phyloP scores from a whole-genome alignment of 2,797 vertebrate genomes.

The Molothrus ater region DNA sequence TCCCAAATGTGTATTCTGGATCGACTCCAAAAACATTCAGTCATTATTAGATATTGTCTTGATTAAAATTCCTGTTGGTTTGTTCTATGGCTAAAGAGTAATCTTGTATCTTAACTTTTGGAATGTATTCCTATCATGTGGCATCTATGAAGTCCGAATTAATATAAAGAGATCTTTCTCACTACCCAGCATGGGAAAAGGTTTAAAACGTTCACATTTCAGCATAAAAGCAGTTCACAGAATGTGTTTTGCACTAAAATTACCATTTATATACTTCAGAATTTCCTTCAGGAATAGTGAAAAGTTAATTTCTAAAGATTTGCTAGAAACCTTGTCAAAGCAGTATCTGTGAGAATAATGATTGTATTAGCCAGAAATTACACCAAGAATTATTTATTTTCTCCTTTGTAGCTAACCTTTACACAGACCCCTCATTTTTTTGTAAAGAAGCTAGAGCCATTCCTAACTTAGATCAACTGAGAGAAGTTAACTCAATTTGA shows the following conservation, averaged over 20 bases:
- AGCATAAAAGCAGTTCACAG: constrained; percentile 59
- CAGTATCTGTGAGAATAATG: not conserved
- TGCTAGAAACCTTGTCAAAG: not conserved
- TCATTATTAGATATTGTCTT: constrained; percentile 85
- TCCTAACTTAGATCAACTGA: not conserved
- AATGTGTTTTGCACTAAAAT: constrained; percentile 49
- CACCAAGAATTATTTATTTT: not conserved
- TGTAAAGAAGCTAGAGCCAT: not conserved
- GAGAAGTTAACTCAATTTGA: not conserved
- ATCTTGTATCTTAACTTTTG: constrained; percentile 82
- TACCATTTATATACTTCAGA: constrained; percentile 2
- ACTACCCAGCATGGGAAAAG: constrained; percentile 77
- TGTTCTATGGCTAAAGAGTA: constrained; percentile 82
- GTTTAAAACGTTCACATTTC: constrained; percentile 75
- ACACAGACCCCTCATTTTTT: not conserved
- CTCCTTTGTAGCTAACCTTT: not conserved
- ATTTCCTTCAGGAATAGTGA: constrained; percentile 52
- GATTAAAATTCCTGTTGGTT: constrained; percentile 87
- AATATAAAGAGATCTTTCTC: constrained; percentile 85
- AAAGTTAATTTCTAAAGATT: constrained; percentile 45
- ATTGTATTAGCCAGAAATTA: not conserved
- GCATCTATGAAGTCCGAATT: constrained; percentile 71
- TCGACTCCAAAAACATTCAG: constrained; percentile 77
- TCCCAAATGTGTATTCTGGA: constrained; percentile 81
- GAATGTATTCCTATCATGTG: constrained; percentile 82